These are phyloP conservation scores for Channa striata DNA, from an alignment of 2,797 vertebrate species.

Conservation along the genomic window DNA sequence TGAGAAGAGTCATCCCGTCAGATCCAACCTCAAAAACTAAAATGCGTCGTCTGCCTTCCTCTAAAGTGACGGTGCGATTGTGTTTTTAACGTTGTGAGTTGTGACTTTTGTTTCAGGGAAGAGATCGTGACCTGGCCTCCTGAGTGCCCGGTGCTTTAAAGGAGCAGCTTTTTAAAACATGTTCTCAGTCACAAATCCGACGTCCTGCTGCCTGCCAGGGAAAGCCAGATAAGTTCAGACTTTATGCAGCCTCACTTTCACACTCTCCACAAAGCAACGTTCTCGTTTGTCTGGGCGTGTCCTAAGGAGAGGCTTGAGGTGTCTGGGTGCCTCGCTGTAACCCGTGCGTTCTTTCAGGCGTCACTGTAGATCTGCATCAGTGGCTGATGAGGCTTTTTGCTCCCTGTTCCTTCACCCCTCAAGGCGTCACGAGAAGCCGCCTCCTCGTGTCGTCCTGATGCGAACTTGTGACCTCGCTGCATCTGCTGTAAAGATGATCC, in stretches of 20 bases:
- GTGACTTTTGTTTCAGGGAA: no score
- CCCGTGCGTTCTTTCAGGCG: not conserved
- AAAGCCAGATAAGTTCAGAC: no score
- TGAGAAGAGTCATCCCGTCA: no score
- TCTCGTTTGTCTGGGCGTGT: not conserved
- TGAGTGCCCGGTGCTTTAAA: no score
- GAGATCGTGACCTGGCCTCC: no score
- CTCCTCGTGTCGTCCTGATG: not conserved
- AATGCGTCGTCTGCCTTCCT: not conserved
- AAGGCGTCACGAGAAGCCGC: conserved; percentile 1
- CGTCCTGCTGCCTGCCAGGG: no score
- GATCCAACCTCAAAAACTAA: not conserved
- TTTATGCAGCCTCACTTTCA: no score
- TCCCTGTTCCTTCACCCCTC: not conserved
- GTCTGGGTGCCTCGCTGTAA: not conserved
- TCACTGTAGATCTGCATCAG: not conserved
- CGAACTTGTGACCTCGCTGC: conserved; percentile 6
- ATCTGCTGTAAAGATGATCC: not conserved
- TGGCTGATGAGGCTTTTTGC: not conserved
- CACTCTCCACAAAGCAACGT: no score
- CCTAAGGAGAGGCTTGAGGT: not conserved
- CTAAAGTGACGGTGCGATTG: no score
- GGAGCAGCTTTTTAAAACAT: not conserved
- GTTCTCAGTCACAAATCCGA: not conserved
- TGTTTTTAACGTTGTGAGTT: no score